A percentile compares a stretch with the other conserved stretches of the same genome.
phyloP scores from a whole-genome alignment of 1,140 invertebrate species.

The Hermetia illucens region DNA sequence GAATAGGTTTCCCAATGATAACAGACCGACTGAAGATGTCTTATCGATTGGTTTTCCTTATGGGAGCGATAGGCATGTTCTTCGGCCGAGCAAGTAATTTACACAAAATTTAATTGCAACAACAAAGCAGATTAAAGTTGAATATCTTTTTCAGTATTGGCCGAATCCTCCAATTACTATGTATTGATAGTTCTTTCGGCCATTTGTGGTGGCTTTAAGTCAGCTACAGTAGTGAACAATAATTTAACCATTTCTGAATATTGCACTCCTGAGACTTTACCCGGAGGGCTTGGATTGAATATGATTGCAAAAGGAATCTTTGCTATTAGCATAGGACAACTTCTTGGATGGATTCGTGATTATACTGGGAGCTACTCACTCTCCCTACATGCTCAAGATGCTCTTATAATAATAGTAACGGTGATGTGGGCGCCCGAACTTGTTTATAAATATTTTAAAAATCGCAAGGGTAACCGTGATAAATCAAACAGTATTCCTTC shows the following conservation, averaged over 20 bases:
- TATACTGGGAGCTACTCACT: slow-evolving; percentile 41
- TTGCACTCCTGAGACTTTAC: slow-evolving; percentile 39
- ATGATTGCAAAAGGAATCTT: slow-evolving; percentile 59
- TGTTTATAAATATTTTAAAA: slow-evolving; percentile 20
- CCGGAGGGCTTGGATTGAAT: slow-evolving; percentile 51
- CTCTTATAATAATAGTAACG: slow-evolving; percentile 37
- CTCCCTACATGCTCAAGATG: slow-evolving; percentile 46
- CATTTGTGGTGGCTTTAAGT: slow-evolving; percentile 23
- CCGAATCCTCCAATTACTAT: slow-evolving; percentile 12
- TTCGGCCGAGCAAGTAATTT: slow-evolving; percentile 12
- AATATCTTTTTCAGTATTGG: slow-evolving; percentile 14
- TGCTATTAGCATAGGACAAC: slow-evolving; percentile 46
- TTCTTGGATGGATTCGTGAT: slow-evolving; percentile 52
- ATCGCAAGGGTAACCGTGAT: too few relatives aligned
- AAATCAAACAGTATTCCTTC: too few relatives aligned
- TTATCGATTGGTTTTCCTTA: slow-evolving; percentile 36
- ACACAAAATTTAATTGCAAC: background rate
- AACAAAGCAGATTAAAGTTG: too few relatives aligned
- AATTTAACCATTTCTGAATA: slow-evolving; percentile 54
- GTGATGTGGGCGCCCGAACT: slow-evolving; percentile 42
- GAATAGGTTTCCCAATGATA: slow-evolving; percentile 44
- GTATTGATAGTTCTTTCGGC: slow-evolving; percentile 18
- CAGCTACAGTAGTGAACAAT: slow-evolving; percentile 48
- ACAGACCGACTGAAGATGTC: slow-evolving; percentile 45
- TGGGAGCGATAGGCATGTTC: slow-evolving; percentile 29